Evolutionary conservation across 1,140 invertebrate genomes (phyloP), one percentile per base, ranked within the genome.

Genomic region (Liolophura sinensis): DNA sequence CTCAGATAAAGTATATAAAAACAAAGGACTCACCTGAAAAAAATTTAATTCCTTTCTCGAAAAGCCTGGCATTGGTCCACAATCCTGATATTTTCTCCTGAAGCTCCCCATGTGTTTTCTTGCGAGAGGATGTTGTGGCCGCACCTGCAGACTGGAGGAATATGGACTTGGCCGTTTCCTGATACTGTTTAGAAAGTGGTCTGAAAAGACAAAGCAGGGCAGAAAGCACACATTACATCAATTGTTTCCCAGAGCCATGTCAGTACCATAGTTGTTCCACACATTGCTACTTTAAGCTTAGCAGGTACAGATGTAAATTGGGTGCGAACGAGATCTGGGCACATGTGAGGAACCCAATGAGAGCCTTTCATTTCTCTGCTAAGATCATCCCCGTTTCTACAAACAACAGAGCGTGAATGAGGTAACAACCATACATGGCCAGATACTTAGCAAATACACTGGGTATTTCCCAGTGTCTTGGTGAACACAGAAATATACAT

Each of bases 31-130:
- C 68, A 87, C 83, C 83, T 73, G 63, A 87, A 74, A 89, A 87
- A 55, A 86, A 81, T 80, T 93, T 94, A 0, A 95, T 85, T 7
- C 92, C 93, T 83, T 94, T 96, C 64, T 95, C 92, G 85, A 93
- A 96, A 22, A 95, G 84, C 69, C 89, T 88, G 46, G 94, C 89
- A 78, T 95, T 93, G 57, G 88, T 78, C 76, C 87, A 85, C 15
- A 94, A 80, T 22, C 89, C 86, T 78, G 92, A 92, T 0, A 96
- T 83, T 78, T 91, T 92, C 65, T 96, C 92, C 84, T 94, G 92
- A 31, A 93, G 80, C 54, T 92, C 90, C 24, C 88, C 89, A 76
- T 93, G 91, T 0, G 90, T 91, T 82, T 93, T 92, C 69, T 83
- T 85, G 49, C 79, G 74, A 14, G 65, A 73, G 54, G 91, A 86